These are phyloP conservation scores for Tragulus kanchil DNA, from an alignment of 2,113 vertebrate genomes.

Conservation along the genomic window DNA sequence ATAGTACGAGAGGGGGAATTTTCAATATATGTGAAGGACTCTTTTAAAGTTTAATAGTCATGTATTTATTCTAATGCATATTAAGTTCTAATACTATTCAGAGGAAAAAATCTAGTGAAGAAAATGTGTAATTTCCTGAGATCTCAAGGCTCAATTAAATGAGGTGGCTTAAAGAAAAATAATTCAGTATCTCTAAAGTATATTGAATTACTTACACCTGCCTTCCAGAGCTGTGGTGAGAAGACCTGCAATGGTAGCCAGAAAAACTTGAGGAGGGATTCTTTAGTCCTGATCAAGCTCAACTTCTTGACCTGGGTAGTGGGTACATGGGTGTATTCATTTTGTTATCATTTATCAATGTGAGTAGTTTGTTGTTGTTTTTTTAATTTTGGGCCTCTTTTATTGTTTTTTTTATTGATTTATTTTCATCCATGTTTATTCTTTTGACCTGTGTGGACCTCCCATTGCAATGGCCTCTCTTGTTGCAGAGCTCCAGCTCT, in stretches of 20 bases:
- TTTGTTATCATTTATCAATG: not conserved
- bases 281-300: not conserved
- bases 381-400: too few relatives aligned
- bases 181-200: conserved; percentile 17
- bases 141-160: conserved; percentile 53
- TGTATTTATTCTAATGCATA: conserved; percentile 38
- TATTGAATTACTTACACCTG: not conserved
- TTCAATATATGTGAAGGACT: conserved; percentile 18
- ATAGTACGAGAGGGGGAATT: not conserved
- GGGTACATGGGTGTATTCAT: not conserved
- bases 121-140: conserved; percentile 55
- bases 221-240: not conserved
- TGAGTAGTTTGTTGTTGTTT: not conserved
- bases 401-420: too few relatives aligned
- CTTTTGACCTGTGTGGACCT: too few relatives aligned
- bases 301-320: not conserved
- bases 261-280: not conserved
- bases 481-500: too few relatives aligned
- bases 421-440: too few relatives aligned
- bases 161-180: conserved; percentile 60
- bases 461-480: too few relatives aligned
- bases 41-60: conserved; percentile 22
- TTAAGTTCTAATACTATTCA: conserved; percentile 52
- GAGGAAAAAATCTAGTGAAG: conserved; percentile 24
- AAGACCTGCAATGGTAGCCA: not conserved